Percentiles rank a stretch among this genome's conserved stretches.
phyloP scores from a whole-genome alignment of 2,113 vertebrate species.

The Reinhardtius hippoglossoides region DNA sequence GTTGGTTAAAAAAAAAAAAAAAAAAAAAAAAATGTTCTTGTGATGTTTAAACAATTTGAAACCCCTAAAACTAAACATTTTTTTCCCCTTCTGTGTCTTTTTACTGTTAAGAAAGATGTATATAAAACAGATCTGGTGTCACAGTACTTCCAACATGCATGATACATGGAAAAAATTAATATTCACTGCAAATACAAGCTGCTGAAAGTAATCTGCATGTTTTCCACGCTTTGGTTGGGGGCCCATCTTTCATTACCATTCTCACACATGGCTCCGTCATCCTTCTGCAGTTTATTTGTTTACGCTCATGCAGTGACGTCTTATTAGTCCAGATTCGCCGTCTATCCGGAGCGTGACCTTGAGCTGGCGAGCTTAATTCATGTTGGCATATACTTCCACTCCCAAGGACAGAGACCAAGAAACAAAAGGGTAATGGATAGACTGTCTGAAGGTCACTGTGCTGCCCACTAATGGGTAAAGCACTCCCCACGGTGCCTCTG shows the following conservation, averaged over 20 bases:
- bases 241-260: not conserved
- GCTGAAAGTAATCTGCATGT: not conserved
- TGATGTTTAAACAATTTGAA: too few relatives aligned
- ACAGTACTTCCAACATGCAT: too few relatives aligned
- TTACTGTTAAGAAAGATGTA: too few relatives aligned
- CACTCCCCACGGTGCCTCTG: slow-evolving; percentile 59
- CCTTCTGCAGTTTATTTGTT: not conserved
- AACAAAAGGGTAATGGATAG: slow-evolving; percentile 45
- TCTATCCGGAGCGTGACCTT: not conserved
- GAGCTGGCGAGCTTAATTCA: slow-evolving; percentile 24
- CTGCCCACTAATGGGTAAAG: slow-evolving; percentile 64
- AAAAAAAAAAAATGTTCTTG: too few relatives aligned
- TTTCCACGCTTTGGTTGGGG: not conserved
- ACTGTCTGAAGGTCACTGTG: slow-evolving; percentile 71
- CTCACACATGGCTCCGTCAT: not conserved
- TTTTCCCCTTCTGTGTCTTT: too few relatives aligned
- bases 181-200: too few relatives aligned
- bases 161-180: too few relatives aligned
- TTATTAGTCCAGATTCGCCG: not conserved
- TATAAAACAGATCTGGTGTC: too few relatives aligned
- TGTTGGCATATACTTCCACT: slow-evolving; percentile 33
- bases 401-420: slow-evolving; percentile 47
- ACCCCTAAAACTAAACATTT: too few relatives aligned
- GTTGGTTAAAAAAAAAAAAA: too few relatives aligned
- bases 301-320: not conserved